phyloP scores from a whole-genome alignment of 2,888 invertebrate species.

The Heliconius cydno region DNA sequence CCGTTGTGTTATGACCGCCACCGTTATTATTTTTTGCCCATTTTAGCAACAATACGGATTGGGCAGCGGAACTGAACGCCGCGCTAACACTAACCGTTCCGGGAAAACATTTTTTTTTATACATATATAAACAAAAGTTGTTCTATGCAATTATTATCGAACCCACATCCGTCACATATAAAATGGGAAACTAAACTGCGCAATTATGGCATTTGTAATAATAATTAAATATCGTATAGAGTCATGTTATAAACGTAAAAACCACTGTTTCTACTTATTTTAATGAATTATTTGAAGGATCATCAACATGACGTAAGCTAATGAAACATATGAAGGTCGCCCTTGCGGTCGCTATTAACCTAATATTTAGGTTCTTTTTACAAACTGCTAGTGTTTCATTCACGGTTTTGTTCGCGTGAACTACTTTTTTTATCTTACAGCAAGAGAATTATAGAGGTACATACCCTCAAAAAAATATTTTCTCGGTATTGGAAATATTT shows the following conservation, averaged over 20 bases:
- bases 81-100: neutral
- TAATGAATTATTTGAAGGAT: constrained; percentile 18
- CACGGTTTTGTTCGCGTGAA: neutral
- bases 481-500: no score
- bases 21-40: neutral
- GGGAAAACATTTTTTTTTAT: neutral
- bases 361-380: constrained; percentile 12
- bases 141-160: neutral
- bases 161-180: neutral
- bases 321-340: constrained; percentile 20
- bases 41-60: neutral
- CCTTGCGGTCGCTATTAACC: constrained; percentile 13
- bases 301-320: constrained; percentile 19
- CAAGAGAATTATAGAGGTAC: no score
- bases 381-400: no score
- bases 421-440: neutral
- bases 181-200: neutral
- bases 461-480: no score
- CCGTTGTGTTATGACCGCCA: no score
- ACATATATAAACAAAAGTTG: no score
- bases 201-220: neutral
- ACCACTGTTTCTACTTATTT: constrained; percentile 1
- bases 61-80: neutral
- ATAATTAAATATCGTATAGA: neutral
- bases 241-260: constrained; percentile 6